Evolutionary conservation across 2,888 invertebrate genomes (phyloP).

Genomic region (Pandemis heparana): DNA sequence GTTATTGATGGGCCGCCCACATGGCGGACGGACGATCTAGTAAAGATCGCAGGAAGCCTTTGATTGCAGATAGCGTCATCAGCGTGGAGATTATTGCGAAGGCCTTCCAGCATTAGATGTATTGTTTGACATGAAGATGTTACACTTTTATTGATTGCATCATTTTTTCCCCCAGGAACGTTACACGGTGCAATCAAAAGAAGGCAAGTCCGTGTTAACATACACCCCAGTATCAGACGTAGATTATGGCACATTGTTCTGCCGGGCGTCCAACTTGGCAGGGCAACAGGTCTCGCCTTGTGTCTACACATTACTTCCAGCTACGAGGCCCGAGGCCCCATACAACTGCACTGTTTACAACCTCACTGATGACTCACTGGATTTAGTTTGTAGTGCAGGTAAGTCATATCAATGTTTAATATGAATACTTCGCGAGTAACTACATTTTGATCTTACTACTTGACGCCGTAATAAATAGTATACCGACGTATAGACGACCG

Average conservation of each 20-base stretch:
- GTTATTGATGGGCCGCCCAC: no score
- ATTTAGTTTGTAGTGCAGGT: slow-evolving; percentile 89
- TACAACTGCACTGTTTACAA: slow-evolving; percentile 92
- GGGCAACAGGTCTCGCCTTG: slow-evolving; percentile 91
- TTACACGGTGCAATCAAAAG: slow-evolving; percentile 84
- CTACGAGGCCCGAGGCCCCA: slow-evolving; percentile 92
- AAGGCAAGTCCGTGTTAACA: slow-evolving; percentile 88
- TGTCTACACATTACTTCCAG: slow-evolving; percentile 90
- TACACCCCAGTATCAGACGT: slow-evolving; percentile 92
- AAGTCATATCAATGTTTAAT: slow-evolving; percentile 31
- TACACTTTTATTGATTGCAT: neutral
- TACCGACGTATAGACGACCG: no score
- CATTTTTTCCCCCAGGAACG: slow-evolving; percentile 68
- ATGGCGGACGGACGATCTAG: no score
- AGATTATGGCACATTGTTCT: slow-evolving; percentile 92
- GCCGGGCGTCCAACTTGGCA: slow-evolving; percentile 90
- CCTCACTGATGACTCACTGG: slow-evolving; percentile 91
- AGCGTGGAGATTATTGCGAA: no score
- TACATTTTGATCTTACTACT: no score
- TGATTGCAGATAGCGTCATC: no score
- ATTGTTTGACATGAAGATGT: no score
- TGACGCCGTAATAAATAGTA: no score
- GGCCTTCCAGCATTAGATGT: no score
- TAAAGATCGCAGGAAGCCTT: no score
- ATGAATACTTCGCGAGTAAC: no score